These are phyloP conservation scores for Scatophagus argus DNA, from an alignment of 2,113 vertebrate genomes.

Conservation along the genomic window DNA sequence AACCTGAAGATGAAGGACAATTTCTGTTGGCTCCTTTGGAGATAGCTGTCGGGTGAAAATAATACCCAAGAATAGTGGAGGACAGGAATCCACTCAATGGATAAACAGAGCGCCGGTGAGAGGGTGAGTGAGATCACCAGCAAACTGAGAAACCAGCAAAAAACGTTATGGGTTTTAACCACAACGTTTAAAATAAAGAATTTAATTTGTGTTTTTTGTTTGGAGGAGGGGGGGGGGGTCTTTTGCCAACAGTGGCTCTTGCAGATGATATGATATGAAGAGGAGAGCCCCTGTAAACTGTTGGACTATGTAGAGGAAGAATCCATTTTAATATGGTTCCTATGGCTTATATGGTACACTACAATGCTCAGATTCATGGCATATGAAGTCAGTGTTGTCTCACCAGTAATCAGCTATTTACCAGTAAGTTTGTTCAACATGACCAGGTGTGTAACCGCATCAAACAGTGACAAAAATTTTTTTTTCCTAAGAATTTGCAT, in stretches of 20 bases:
- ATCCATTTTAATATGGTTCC: slow-evolving; percentile 23
- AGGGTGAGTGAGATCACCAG: slow-evolving; percentile 11
- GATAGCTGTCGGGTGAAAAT: slow-evolving; percentile 22
- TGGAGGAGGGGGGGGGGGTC: slow-evolving; percentile 7
- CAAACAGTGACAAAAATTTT: slow-evolving; percentile 12
- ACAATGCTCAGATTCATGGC: slow-evolving; percentile 38
- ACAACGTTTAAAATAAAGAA: not conserved
- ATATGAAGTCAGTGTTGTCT: slow-evolving; percentile 43
- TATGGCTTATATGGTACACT: too few relatives aligned
- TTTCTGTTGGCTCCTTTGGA: slow-evolving; percentile 43
- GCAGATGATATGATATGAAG: slow-evolving; percentile 34
- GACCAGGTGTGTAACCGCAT: slow-evolving; percentile 58
- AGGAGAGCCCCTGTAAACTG: slow-evolving; percentile 23
- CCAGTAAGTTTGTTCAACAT: slow-evolving; percentile 39
- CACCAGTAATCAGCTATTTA: slow-evolving; percentile 36
- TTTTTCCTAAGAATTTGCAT: not conserved
- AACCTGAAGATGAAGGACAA: slow-evolving; percentile 49
- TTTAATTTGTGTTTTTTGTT: slow-evolving; percentile 13
- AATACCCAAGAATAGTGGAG: slow-evolving; percentile 18
- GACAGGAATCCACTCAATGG: slow-evolving; percentile 30
- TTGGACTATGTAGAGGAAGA: slow-evolving; percentile 37
- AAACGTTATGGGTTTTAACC: slow-evolving; percentile 34
- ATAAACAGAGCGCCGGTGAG: slow-evolving; percentile 25
- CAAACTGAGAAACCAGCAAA: slow-evolving; percentile 30
- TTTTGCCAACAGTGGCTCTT: slow-evolving; percentile 9